A percentile compares a stretch with the other conserved stretches of the same genome.
Evolutionary conservation across 1,140 invertebrate species (phyloP).

Genomic region (Oreohelix idahoensis): DNA sequence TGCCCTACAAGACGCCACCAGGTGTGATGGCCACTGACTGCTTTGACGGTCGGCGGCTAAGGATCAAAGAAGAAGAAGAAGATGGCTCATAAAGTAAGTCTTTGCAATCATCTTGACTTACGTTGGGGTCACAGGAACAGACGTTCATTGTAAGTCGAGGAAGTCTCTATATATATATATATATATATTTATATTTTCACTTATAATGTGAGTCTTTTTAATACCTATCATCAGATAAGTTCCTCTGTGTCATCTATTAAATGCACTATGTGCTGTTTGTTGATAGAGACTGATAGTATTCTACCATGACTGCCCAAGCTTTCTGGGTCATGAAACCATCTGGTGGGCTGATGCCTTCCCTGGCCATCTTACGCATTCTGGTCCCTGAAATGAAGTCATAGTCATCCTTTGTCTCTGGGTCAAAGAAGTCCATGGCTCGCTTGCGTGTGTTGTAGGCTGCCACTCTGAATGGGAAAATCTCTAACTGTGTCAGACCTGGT

Average conservation of each 20-base stretch:
- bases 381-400: conserved; percentile 99
- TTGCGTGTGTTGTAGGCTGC: conserved; percentile 93
- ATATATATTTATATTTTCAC: no score
- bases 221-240: no score
- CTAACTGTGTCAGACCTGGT: conserved; percentile 88
- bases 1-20: no score
- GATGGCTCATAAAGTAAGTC: no score
- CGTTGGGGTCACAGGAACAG: no score
- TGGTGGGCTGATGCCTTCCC: conserved; percentile 87
- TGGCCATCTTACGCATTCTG: conserved; percentile 91
- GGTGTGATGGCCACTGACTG: no score
- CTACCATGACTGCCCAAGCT: conserved; percentile 92
- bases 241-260: neutral
- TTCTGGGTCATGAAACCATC: conserved; percentile 96
- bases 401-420: conserved; percentile 84
- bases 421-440: conserved; percentile 94
- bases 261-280: neutral
- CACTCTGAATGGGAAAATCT: conserved; percentile 98
- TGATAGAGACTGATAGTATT: conserved; percentile 82
- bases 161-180: no score
- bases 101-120: no score
- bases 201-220: no score
- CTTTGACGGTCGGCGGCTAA: no score
- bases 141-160: no score
- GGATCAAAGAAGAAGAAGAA: no score